Percentiles rank a stretch among this genome's conserved stretches.
These are phyloP conservation scores for Lysiphlebus fabarum DNA, from an alignment of 1,140 invertebrate species.

Conservation along the genomic window DNA sequence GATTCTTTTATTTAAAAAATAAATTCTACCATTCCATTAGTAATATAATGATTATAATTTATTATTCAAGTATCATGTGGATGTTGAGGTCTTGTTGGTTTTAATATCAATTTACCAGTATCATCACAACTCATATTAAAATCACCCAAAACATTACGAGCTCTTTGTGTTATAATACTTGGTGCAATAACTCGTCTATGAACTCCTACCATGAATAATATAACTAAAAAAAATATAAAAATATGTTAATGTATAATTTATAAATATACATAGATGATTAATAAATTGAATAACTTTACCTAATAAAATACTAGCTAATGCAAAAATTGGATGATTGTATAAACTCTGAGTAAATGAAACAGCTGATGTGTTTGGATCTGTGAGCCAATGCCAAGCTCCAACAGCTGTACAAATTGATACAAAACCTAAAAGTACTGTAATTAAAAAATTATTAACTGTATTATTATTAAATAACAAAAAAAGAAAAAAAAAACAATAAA, in stretches of 20 bases:
- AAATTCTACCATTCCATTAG: slow-evolving; percentile 9
- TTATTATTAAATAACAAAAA: not conserved
- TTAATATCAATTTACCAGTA: slow-evolving; percentile 85
- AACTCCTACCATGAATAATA: slow-evolving; percentile 87
- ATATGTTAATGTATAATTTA: not conserved
- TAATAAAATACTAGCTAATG: slow-evolving; percentile 81
- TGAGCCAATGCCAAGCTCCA: slow-evolving; percentile 91
- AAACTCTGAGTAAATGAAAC: slow-evolving; percentile 88
- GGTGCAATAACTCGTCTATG: slow-evolving; percentile 94
- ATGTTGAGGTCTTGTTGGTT: slow-evolving; percentile 61
- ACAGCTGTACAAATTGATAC: slow-evolving; percentile 85
- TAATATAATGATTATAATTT: slow-evolving; percentile 13
- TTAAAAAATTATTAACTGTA: slow-evolving; percentile 7
- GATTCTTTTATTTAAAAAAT: not conserved
- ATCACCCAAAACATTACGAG: slow-evolving; percentile 82
- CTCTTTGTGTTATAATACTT: slow-evolving; percentile 89
- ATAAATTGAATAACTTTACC: slow-evolving; percentile 51
- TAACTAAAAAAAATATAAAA: slow-evolving; percentile 61
- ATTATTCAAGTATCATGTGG: slow-evolving; percentile 45
- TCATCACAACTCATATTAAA: slow-evolving; percentile 99
- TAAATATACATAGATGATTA: too few relatives aligned
- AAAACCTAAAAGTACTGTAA: slow-evolving; percentile 79
- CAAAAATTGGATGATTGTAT: slow-evolving; percentile 94
- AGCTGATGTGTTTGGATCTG: slow-evolving; percentile 83
- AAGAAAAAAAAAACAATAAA: slow-evolving; percentile 4